Evolutionary conservation across 2,113 vertebrate genomes (phyloP).

Genomic region (Actenoides lindsayi): DNA sequence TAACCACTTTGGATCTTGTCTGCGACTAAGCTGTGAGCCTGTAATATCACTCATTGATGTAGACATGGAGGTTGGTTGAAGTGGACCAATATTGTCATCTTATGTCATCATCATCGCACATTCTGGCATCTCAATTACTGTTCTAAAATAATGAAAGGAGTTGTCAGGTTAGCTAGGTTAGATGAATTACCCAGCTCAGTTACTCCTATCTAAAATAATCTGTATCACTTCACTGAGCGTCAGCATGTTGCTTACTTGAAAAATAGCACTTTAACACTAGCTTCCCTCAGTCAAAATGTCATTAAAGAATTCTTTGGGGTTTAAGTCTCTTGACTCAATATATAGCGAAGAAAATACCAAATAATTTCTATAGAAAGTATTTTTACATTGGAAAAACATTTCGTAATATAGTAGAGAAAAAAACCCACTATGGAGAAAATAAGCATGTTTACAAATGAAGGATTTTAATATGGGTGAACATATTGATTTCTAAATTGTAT

Average conservation of each 20-base stretch:
- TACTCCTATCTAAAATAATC: constrained; percentile 26
- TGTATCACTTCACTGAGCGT: not conserved
- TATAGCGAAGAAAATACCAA: not conserved
- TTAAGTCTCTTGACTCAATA: not conserved
- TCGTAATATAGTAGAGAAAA: not conserved
- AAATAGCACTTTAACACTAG: not conserved
- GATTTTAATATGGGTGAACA: not conserved
- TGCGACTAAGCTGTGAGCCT: not conserved
- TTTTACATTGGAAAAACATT: not conserved
- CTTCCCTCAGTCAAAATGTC: not conserved
- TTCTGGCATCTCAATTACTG: constrained; percentile 28
- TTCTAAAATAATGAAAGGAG: constrained; percentile 33
- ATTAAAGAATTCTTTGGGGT: constrained; percentile 12
- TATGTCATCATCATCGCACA: not conserved
- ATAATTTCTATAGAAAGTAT: not conserved
- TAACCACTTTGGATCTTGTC: not conserved
- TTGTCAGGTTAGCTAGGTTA: constrained; percentile 24
- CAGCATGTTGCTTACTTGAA: not conserved
- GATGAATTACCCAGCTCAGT: constrained; percentile 45
- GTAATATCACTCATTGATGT: not conserved
- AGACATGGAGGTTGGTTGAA: not conserved
- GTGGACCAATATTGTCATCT: not conserved
- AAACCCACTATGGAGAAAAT: not conserved
- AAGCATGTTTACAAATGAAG: not conserved
- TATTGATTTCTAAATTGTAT: not conserved